Conservation (phyloP, 2,113 vertebrate species). For the Colossoma macropomum region DNA sequence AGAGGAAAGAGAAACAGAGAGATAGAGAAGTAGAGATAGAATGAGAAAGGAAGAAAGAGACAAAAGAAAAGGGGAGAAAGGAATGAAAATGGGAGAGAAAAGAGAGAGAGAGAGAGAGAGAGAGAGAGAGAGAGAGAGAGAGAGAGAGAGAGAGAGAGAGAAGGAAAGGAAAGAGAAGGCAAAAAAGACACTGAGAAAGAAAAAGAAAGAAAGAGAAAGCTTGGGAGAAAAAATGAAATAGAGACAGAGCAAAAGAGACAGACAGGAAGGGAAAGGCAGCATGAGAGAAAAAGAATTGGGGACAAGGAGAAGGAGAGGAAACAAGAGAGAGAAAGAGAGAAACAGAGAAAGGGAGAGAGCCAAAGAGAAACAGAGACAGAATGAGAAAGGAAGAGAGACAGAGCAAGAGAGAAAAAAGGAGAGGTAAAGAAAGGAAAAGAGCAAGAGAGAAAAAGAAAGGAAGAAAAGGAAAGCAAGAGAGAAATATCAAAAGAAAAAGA, state of each 20-base stretch:
- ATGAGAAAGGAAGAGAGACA: not conserved
- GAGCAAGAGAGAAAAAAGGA: not conserved
- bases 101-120: not conserved
- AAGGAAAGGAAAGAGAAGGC: not conserved
- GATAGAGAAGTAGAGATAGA: too few relatives aligned
- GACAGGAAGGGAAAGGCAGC: not conserved
- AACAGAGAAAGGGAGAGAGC: too few relatives aligned
- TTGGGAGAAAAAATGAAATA: too few relatives aligned
- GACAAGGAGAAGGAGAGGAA: not conserved
- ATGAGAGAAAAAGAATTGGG: not conserved
- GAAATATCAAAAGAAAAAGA: too few relatives aligned
- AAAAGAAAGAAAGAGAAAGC: not conserved
- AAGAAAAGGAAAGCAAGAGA: not conserved
- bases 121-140: not conserved
- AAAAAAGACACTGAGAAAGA: too few relatives aligned
- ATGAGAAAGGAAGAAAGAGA: too few relatives aligned
- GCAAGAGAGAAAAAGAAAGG: too few relatives aligned
- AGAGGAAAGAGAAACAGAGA: not conserved
- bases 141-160: conserved; percentile 16
- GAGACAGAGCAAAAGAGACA: too few relatives aligned
- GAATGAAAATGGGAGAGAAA: not conserved
- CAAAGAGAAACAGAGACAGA: too few relatives aligned
- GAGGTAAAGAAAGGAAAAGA: too few relatives aligned
- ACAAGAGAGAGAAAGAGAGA: not conserved
- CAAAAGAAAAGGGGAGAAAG: not conserved